Base-by-base conservation (phyloP, 64 coral and sea anemone species). In the Montipora cactus region DNA sequence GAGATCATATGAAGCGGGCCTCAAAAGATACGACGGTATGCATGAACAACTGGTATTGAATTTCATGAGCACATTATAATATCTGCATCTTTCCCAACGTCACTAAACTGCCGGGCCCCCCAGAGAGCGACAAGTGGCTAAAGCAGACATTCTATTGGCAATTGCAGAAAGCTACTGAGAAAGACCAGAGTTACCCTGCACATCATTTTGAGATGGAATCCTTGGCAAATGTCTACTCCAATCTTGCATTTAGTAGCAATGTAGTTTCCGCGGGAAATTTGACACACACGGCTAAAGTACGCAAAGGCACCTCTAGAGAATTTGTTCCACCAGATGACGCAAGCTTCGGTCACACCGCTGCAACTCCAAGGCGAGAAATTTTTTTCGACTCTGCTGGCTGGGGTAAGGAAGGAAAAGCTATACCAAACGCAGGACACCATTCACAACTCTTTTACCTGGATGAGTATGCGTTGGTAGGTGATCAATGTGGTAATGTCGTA, bases 161-260 rank as follows among this genome's bases (percentile, higher is more conserved):
- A 78, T 25, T 78, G 47, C 45, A 49, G 44, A n/a, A 78, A 19
- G 28, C 76, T 12, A 2, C 76, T 15, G 4, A 50, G 7, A 78
- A 49, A 49, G 76, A 78, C 46, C 45, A 49, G 12, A 78, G 76
- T 10, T 49, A 78, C 49, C 76, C 49, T 78, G 76, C 47, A 1
- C 47, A 78, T 78, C 47, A 78, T 49, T 78, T 78, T 78, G 76
- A 78, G 15, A 50, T 78, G 76, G 47, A 46, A 3, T 78, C 76
- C 4, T 13, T 49, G 47, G 76, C 19, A 3, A 47, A 47, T 1
- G 45, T 47, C 46, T 78, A 78, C 16, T 78, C 76, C 44, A 78
- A 76, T 37, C 11, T 76, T 46, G 74, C 74, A 2, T 76, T 45
- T 2, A 46, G 25, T 3, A 76, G 46, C 25, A 19, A 78, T 46